phyloP scores from a whole-genome alignment of 2,797 vertebrate genomes.

The Nasua narica region DNA sequence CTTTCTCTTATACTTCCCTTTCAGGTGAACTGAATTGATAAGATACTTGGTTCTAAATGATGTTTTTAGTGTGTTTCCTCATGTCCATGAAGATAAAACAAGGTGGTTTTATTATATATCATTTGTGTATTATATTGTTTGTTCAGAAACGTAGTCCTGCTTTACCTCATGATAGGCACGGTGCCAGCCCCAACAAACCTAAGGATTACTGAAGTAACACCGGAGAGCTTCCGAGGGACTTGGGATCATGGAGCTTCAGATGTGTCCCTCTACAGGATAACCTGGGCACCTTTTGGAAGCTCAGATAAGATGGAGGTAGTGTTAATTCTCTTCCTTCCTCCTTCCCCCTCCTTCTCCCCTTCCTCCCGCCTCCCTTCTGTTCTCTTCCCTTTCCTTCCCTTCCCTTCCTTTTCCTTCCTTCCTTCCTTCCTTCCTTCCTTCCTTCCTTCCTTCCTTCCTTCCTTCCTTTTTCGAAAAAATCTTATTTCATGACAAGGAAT shows the following conservation, averaged over 20 bases:
- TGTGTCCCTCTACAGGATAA: conserved; percentile 92
- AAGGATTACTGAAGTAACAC: conserved; percentile 89
- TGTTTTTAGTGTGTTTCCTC: neutral
- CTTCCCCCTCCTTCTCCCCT: neutral
- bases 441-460: neutral
- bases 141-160: neutral
- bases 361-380: no score
- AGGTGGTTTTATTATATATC: neutral
- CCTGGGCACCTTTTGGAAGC: conserved; percentile 88
- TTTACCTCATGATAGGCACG: conserved; percentile 83
- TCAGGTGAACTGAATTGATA: neutral
- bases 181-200: conserved; percentile 94
- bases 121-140: neutral
- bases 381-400: neutral
- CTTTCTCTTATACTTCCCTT: neutral
- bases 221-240: conserved; percentile 90
- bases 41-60: neutral
- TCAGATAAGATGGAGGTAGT: conserved; percentile 83
- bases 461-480: no score
- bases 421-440: neutral
- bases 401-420: no score
- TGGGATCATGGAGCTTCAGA: conserved; percentile 96
- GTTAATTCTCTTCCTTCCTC: neutral
- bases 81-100: neutral
- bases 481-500: neutral